Percentiles rank a stretch among this genome's conserved stretches.
phyloP scores from a whole-genome alignment of 2,888 invertebrate species.

The Erpobdella octoculata region DNA sequence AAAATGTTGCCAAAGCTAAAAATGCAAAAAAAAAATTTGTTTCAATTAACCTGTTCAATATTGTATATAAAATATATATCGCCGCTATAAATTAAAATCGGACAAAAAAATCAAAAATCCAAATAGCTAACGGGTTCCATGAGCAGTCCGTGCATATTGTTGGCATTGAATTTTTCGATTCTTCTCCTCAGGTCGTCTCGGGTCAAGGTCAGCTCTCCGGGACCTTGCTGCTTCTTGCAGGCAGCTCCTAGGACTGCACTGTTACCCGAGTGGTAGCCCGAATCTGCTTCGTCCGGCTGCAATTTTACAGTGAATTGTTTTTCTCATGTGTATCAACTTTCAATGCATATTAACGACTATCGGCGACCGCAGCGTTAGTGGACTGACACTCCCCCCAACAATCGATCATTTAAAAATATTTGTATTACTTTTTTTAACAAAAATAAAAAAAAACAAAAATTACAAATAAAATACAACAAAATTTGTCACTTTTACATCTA shows the following conservation, averaged over 20 bases:
- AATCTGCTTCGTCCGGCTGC: constrained; percentile 27
- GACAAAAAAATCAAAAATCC: neutral
- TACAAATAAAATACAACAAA: too few species aligned
- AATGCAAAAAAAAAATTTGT: too few species aligned
- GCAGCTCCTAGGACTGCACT: constrained; percentile 14
- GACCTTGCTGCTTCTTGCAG: neutral
- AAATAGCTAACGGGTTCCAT: constrained; percentile 48
- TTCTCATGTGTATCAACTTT: too few species aligned
- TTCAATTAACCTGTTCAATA: too few species aligned
- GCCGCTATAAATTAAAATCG: neutral
- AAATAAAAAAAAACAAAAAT: neutral
- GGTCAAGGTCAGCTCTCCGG: constrained; percentile 40
- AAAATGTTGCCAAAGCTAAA: too few species aligned
- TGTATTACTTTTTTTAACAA: neutral
- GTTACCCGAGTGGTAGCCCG: constrained; percentile 31
- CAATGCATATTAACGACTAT: too few species aligned
- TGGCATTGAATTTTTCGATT: constrained; percentile 52
- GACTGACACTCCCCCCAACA: too few species aligned
- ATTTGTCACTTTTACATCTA: too few species aligned
- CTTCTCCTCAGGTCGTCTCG: constrained; percentile 49
- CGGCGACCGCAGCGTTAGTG: too few species aligned
- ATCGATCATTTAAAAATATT: neutral
- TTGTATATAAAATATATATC: neutral
- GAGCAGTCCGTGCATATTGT: constrained; percentile 51
- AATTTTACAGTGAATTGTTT: too few species aligned